Conservation (phyloP, 2,888 invertebrate genomes). For the Tridacna crocea region DNA sequence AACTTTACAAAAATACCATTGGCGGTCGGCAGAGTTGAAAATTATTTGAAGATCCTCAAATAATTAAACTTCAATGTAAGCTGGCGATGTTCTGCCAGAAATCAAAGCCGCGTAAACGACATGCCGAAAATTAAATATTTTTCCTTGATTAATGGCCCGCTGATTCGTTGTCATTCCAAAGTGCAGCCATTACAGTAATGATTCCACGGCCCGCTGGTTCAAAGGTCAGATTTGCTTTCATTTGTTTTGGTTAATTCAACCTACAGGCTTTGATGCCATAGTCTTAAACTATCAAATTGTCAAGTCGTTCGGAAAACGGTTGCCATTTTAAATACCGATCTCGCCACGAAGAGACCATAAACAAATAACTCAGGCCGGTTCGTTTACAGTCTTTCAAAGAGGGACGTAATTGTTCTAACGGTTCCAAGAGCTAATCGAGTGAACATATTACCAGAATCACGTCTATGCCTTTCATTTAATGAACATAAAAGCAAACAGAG, state of each 20-base stretch:
- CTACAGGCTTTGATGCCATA: conserved; percentile 48
- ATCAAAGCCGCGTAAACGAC: conserved; percentile 36
- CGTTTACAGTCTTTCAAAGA: conserved; percentile 47
- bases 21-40: neutral
- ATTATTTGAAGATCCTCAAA: conserved; percentile 45
- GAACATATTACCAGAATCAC: conserved; percentile 26
- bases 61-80: conserved; percentile 44
- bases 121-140: conserved; percentile 45
- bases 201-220: conserved; percentile 42
- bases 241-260: conserved; percentile 36
- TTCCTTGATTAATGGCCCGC: conserved; percentile 48
- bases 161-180: conserved; percentile 55
- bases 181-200: conserved; percentile 43
- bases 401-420: conserved; percentile 33
- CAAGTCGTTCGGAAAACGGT: conserved; percentile 23
- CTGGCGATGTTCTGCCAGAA: neutral
- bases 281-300: conserved; percentile 39
- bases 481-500: conserved; percentile 6
- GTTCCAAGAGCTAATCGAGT: conserved; percentile 25
- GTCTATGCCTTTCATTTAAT: conserved; percentile 23
- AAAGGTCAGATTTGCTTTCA: conserved; percentile 55
- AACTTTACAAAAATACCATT: too few species aligned
- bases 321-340: conserved; percentile 46
- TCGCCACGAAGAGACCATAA: conserved; percentile 29
- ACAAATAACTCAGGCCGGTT: conserved; percentile 43